Evolutionary conservation across 2,797 vertebrate species (phyloP), one percentile per base, ranked within the genome.

Genomic region (Pseudochirops corinnae): DNA sequence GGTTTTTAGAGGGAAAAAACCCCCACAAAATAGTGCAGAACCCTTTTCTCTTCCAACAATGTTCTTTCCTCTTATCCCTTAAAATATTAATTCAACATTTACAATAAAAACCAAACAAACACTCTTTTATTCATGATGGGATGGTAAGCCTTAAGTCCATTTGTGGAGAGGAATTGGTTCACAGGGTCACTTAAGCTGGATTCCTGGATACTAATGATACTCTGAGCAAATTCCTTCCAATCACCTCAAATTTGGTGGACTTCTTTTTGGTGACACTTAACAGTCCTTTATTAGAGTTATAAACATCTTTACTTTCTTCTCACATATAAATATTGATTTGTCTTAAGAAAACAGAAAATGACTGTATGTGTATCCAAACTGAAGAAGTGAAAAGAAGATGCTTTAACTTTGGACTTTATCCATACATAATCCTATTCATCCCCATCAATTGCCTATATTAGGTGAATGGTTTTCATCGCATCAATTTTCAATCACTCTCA

Each of bases 401-500:
- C 39, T 74, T 87, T 26, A 46, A 50, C 74, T 0, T 21, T 87
- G 39, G 46, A 46, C 26, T 87, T 87, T 46, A 46, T 82, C 21
- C n/a, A 87, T 46, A 24, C 24, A 50, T 87, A 46, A 50, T 39
- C 21, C 21, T 87, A 14, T 87, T 46, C 39, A 87, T 50, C 24
- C 3, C 9, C 24, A 26, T 50, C 18, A 82, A 6, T 82, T 82
- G n/a, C n/a, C n/a, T 21, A 46, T 82, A 39, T 46, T 82, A n/a
- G 6, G 0, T 46, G 67, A 82, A 82, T 39, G 67, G n/a, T 87
- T 87, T 82, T 87, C 74, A 50, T 50, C 74, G 12, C 62, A 50
- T 87, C 39, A 87, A 87, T 82, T 87, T 87, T 87, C 74, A 87
- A 87, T 46, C 67, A 82, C 67, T 82, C 67, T 46, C n/a, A 87